Evolutionary conservation across 2,113 vertebrate genomes (phyloP).

Genomic region (Typhlomys cinereus): DNA sequence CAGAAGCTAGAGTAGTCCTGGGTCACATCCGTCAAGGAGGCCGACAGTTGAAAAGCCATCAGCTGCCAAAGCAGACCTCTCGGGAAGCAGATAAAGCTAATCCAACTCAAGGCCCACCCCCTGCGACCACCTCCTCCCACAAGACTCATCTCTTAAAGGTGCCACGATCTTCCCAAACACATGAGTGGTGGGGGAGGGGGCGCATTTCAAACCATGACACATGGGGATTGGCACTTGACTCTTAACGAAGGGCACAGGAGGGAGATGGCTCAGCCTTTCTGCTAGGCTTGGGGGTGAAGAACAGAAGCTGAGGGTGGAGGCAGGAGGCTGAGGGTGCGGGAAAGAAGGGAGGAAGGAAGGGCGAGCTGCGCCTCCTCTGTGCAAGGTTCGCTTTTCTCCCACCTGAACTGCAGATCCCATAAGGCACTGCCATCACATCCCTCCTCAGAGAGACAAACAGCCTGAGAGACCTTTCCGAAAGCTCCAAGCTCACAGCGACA

Average conservation of each 20-base stretch:
- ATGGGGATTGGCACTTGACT: not conserved
- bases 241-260: not conserved
- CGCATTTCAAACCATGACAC: too few species aligned
- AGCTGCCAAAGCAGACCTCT: too few species aligned
- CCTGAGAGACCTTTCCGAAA: not conserved
- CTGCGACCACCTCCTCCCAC: too few species aligned
- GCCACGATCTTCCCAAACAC: too few species aligned
- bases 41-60: too few species aligned
- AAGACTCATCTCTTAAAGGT: too few species aligned
- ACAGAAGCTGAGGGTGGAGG: not conserved
- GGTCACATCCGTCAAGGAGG: too few species aligned
- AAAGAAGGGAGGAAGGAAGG: not conserved
- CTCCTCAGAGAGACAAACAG: rapidly evolving
- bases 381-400: not conserved
- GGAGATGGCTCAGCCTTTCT: not conserved
- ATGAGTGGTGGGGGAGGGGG: too few species aligned
- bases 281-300: not conserved
- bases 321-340: not conserved
- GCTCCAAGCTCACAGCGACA: not conserved
- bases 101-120: too few species aligned
- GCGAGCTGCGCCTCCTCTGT: not conserved
- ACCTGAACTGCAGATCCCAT: not conserved
- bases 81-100: too few species aligned
- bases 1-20: too few species aligned
- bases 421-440: rapidly evolving